Conservation (phyloP, 2,888 invertebrate species). For the Muscina levida region DNA sequence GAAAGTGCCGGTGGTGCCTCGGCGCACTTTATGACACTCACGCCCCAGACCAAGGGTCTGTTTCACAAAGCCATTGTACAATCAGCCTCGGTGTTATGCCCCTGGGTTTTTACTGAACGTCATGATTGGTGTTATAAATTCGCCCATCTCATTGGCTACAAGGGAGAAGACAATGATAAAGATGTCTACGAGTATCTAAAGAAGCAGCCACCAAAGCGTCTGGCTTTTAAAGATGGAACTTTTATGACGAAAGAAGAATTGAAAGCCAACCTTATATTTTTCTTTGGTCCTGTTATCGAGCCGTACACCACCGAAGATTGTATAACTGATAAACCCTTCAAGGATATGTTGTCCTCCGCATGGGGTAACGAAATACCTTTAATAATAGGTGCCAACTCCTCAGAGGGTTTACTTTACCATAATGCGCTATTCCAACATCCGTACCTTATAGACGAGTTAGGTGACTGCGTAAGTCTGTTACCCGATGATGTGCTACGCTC, state of each 20-base stretch:
- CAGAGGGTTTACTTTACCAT: conserved; percentile 75
- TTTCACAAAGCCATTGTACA: conserved; percentile 76
- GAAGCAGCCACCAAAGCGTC: conserved; percentile 65
- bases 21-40: conserved; percentile 78
- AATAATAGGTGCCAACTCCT: conserved; percentile 76
- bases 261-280: conserved; percentile 70
- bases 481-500: conserved; percentile 69
- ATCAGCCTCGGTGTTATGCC: conserved; percentile 69
- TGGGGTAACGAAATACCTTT: conserved; percentile 78
- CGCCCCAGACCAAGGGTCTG: conserved; percentile 78
- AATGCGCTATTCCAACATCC: conserved; percentile 68
- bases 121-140: conserved; percentile 69
- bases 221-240: conserved; percentile 69
- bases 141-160: conserved; percentile 73
- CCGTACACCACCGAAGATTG: conserved; percentile 73
- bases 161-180: conserved; percentile 70
- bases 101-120: conserved; percentile 66
- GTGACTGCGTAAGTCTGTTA: conserved; percentile 71
- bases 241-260: conserved; percentile 71
- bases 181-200: conserved; percentile 68
- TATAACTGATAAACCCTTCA: conserved; percentile 71
- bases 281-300: conserved; percentile 77
- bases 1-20: conserved; percentile 80
- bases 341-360: conserved; percentile 69
- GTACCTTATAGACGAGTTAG: conserved; percentile 68